Base-by-base conservation (phyloP, 92 coral and sea anemone species). In the Desmophyllum pertusum region DNA sequence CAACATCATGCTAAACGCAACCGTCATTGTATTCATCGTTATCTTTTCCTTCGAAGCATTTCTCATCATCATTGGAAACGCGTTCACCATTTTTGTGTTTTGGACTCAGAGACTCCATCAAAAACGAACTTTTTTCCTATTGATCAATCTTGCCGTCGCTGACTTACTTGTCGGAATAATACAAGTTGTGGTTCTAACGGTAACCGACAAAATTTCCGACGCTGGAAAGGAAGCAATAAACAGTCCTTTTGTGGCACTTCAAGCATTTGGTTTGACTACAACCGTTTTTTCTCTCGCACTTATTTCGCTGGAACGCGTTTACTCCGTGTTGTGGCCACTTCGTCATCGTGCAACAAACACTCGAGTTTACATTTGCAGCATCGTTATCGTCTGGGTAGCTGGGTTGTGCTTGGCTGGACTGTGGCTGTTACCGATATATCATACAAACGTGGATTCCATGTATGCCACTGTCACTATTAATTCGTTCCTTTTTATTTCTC, bases 121-220 rank as follows among this genome's bases (percentile, higher is more conserved):
- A 13, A 59, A 61, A 39, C 70, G 53, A 41, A 29, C 70, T 13
- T 38, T 3, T 77, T 61, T 59, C 10, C 70, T 77, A 31, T 64
- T 79, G 62, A 79, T 79, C 62, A 79, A 67, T 48, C 74, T 79
- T 11, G 40, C 83, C 9, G 74, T 46, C n/a, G 75, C 75, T 6
- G 75, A 65, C 36, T 36, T 64, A 31, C 64, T 79, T 42, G 75
- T 43, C 3, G 74, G 83, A 21, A 9, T 79, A 17, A 8, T 64
- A 9, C 35, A 79, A 45, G 21, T 25, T 27, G 35, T 35, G 29
- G 23, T 18, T 9, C 41, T 65, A n/a, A n/a, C n/a, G 29, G 62
- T 9, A 18, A 46, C 38, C 19, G 15, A 33, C 29, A 43, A 19
- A 13, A 39, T 61, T n/a, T 27, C 45, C 1, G 39, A 15, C 38